Evolutionary conservation across 2,113 vertebrate genomes (phyloP).

Genomic region (Dipodomys merriami): DNA sequence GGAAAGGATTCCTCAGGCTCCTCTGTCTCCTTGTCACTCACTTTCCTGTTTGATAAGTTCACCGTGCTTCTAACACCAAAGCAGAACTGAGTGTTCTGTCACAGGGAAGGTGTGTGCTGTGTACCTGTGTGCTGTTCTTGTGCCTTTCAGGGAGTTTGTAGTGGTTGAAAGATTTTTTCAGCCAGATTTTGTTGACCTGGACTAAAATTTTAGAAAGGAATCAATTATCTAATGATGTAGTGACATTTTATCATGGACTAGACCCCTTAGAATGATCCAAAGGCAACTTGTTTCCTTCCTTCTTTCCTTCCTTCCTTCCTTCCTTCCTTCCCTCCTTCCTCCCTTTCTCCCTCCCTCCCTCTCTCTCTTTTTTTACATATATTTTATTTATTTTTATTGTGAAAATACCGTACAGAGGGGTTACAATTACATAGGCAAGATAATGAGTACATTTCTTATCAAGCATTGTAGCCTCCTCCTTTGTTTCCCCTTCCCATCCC

Average conservation of each 20-base stretch:
- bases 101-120: background rate
- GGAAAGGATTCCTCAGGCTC: background rate
- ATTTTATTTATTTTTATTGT: no score
- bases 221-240: background rate
- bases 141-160: background rate
- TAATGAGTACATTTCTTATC: no score
- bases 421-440: no score
- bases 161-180: background rate
- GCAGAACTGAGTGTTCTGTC: background rate
- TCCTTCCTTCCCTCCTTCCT: no score
- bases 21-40: background rate
- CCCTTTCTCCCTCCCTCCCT: no score
- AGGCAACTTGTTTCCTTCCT: background rate
- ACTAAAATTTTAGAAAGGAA: constrained; percentile 8
- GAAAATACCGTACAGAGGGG: no score
- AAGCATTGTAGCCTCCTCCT: no score
- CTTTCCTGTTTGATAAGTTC: background rate
- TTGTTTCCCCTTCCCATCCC: no score
- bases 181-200: constrained; percentile 16
- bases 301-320: no score
- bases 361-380: no score
- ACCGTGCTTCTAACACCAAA: background rate
- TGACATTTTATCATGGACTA: background rate
- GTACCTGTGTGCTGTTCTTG: background rate
- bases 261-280: background rate